phyloP scores from a whole-genome alignment of 1,140 invertebrate species.

The Aphelinus atriplicis region DNA sequence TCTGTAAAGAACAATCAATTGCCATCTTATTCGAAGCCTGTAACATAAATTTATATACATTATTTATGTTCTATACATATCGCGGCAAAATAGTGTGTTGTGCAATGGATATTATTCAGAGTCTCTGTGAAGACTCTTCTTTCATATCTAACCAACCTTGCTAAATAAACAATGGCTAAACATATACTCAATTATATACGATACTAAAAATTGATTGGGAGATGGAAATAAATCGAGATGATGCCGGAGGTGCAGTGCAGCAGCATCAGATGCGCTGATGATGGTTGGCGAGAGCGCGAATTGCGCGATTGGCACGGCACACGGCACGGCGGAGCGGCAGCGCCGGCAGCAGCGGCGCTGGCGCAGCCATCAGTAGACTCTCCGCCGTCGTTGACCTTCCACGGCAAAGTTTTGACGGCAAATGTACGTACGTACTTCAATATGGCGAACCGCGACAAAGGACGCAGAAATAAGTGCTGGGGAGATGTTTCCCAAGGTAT shows the following conservation, averaged over 20 bases:
- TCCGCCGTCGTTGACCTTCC: conserved; percentile 11
- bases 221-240: not conserved
- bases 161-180: not conserved
- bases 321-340: not conserved
- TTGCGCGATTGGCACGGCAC: no score
- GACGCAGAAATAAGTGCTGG: conserved; percentile 64
- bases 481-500: conserved; percentile 66
- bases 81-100: no score
- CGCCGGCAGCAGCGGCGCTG: not conserved
- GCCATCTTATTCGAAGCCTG: no score
- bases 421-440: conserved; percentile 56
- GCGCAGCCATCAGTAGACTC: conserved; percentile 7
- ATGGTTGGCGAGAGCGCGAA: not conserved
- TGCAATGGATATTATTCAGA: no score
- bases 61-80: no score
- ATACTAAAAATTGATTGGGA: not conserved
- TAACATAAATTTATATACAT: no score
- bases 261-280: not conserved
- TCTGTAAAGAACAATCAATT: no score
- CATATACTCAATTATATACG: not conserved
- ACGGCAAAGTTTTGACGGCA: conserved; percentile 35
- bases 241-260: not conserved
- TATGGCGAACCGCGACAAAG: conserved; percentile 68
- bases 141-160: not conserved
- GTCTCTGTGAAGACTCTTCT: not conserved